Evolutionary conservation across 2,113 vertebrate genomes (phyloP), one percentile per base, ranked within the genome.

Genomic region (Motacilla tschutschensis): DNA sequence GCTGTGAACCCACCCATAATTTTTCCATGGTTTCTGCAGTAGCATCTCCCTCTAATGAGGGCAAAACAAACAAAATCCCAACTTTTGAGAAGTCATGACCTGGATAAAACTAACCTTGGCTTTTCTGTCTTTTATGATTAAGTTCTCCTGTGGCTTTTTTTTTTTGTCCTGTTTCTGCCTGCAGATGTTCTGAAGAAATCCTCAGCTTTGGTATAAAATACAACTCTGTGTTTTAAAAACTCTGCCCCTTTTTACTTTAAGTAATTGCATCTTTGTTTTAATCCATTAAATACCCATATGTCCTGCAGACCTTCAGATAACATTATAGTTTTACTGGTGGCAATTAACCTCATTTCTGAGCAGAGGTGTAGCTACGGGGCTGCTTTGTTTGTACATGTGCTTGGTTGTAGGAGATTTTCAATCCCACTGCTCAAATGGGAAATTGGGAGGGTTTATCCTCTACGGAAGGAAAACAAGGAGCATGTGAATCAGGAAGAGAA

Each of bases 361-460:
- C 17, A 41, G 55, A 70, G 6, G 7, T 38, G 17, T 53, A 62
- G 8, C 8, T 79, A 2, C 12, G 51, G 17, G 26, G 15, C 50
- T 4, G 0, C 63, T 64, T 79, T 64, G 5, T 43, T 57, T 29
- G 17, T 5, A 2, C 3, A 9, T 0, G 1, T 3, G 8, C 9
- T n/a, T 46, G 16, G 13, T 38, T 46, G 18, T 35, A 35, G 14
- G 44, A 91, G 33, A 14, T 82, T 86, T 55, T 43, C 60, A 54
- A 12, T 73, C 17, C 47, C 5, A 1, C 12, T 58, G 28, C 64
- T 69, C 25, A 35, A 22, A 31, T 38, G 26, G 43, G 57, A 75
- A 81, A 53, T 3, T 15, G 8, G 11, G 21, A 70, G 36, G 5
- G 9, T 41, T 75, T 78, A 6, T 51, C 14, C 31, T 29, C 26